These are phyloP conservation scores for Troides aeacus DNA, from an alignment of 2,888 invertebrate genomes.

Conservation along the genomic window DNA sequence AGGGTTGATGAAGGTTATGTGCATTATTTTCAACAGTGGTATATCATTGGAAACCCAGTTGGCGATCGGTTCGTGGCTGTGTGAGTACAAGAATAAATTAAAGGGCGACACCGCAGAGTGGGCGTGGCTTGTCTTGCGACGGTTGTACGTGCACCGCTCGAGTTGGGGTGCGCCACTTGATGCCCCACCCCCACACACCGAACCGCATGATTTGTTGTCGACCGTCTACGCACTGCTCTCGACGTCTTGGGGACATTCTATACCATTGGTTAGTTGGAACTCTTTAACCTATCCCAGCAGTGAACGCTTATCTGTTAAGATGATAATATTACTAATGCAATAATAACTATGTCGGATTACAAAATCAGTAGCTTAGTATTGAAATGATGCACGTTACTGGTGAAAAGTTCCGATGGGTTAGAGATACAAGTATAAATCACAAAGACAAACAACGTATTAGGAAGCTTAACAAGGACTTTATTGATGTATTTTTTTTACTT, in stretches of 20 bases:
- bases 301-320: too few species aligned
- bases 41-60: conserved; percentile 57
- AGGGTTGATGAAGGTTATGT: too few species aligned
- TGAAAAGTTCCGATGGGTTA: too few species aligned
- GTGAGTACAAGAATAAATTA: conserved; percentile 31
- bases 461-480: too few species aligned
- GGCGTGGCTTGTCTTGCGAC: conserved; percentile 56
- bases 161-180: conserved; percentile 50
- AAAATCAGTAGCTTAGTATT: too few species aligned
- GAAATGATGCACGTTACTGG: too few species aligned
- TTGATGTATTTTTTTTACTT: too few species aligned
- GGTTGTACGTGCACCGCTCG: conserved; percentile 54
- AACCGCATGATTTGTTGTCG: conserved; percentile 43
- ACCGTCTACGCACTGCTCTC: conserved; percentile 54
- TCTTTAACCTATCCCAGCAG: too few species aligned
- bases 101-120: conserved; percentile 44
- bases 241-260: conserved; percentile 65
- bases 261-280: conserved; percentile 57
- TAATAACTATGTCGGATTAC: too few species aligned
- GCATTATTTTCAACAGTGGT: conserved; percentile 48
- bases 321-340: too few species aligned
- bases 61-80: conserved; percentile 54
- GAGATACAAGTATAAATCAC: too few species aligned
- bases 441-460: too few species aligned
- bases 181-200: conserved; percentile 42